Evolutionary conservation across 2,888 invertebrate species (phyloP).

Genomic region (Tuberolachnus salignus): DNA sequence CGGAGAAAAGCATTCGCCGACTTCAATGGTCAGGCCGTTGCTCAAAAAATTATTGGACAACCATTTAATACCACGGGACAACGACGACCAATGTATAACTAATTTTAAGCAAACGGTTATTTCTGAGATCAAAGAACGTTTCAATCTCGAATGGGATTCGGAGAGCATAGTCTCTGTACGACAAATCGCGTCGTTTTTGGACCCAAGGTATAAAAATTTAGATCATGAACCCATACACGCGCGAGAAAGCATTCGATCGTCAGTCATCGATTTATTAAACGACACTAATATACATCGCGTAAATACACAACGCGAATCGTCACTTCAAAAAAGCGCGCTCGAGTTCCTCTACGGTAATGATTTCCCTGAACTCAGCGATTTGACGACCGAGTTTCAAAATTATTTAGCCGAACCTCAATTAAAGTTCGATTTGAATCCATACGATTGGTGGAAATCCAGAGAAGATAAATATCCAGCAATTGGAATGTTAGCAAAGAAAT

Average conservation of each 20-base stretch:
- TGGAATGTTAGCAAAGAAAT: not conserved
- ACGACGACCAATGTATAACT: not conserved
- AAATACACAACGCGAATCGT: not conserved
- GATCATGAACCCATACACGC: not conserved
- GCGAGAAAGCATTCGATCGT: constrained; percentile 10
- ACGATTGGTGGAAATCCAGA: too few relatives aligned
- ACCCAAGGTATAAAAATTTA: constrained; percentile 7
- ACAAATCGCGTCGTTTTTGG: not conserved
- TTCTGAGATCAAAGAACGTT: constrained; percentile 2
- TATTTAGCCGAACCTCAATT: not conserved
- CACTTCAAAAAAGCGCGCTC: too few relatives aligned
- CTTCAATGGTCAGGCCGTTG: not conserved
- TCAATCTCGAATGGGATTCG: not conserved
- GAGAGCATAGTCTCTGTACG: not conserved
- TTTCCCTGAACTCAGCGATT: not conserved
- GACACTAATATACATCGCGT: not conserved
- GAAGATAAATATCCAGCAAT: too few relatives aligned
- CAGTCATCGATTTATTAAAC: constrained; percentile 9
- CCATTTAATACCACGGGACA: not conserved
- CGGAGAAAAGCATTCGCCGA: not conserved
- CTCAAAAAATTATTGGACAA: not conserved
- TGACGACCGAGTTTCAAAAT: too few relatives aligned
- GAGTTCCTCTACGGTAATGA: not conserved
- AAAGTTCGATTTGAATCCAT: too few relatives aligned
- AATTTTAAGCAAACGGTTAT: constrained; percentile 3